Conservation (phyloP, 2,113 vertebrate species). For the Elephas maximus region DNA sequence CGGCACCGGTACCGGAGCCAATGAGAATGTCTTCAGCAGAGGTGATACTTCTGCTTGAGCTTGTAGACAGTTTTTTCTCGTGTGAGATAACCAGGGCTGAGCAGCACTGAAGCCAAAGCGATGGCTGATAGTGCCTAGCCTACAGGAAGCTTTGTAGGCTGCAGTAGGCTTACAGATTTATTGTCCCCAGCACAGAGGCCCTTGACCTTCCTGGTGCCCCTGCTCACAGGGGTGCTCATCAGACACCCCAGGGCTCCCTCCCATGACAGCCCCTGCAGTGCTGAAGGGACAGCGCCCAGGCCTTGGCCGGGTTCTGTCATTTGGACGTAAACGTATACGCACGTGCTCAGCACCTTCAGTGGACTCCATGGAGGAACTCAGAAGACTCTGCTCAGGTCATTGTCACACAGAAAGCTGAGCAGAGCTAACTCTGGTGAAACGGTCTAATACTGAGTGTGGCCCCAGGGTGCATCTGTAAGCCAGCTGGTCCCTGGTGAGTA, state of each 20-base stretch:
- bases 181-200: too few relatives aligned
- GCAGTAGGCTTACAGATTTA: rapidly evolving
- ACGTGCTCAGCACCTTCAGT: too few relatives aligned
- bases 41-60: neutral
- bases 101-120: neutral
- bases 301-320: neutral
- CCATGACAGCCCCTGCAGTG: rapidly evolving
- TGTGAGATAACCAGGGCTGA: neutral
- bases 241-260: neutral
- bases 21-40: rapidly evolving
- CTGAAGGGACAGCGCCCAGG: neutral
- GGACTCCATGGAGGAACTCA: rapidly evolving
- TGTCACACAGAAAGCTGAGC: too few relatives aligned
- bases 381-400: rapidly evolving
- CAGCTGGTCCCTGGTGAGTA: rapidly evolving
- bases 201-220: rapidly evolving
- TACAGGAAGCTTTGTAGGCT: rapidly evolving
- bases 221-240: neutral
- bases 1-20: rapidly evolving
- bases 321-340: neutral
- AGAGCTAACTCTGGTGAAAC: rapidly evolving
- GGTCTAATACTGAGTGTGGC: too few relatives aligned
- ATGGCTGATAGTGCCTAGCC: rapidly evolving
- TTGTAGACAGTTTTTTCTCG: rapidly evolving
- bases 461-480: rapidly evolving